A percentile compares a stretch with the other conserved stretches of the same genome.
phyloP scores from a whole-genome alignment of 1,140 invertebrate species.

The Pseudomyrmex concolor region DNA sequence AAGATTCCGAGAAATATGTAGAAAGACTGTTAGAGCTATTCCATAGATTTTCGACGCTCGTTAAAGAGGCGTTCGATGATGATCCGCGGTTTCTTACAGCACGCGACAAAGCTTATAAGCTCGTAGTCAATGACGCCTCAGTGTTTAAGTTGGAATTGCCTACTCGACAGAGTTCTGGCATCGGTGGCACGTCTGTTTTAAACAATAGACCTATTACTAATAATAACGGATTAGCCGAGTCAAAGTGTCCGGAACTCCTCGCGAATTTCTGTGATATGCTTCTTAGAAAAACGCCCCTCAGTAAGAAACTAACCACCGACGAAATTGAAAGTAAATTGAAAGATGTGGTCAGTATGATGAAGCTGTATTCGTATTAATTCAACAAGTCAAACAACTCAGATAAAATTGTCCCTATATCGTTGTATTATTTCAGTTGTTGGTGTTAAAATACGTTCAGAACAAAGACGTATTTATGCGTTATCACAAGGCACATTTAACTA shows the following conservation, averaged over 20 bases:
- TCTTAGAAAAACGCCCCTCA: constrained; percentile 97
- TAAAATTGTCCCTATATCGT: constrained; percentile 32
- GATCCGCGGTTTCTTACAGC: constrained; percentile 99
- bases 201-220: constrained; percentile 81
- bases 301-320: constrained; percentile 98
- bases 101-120: constrained; percentile 98
- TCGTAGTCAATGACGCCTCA: constrained; percentile 99
- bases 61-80: constrained; percentile 97
- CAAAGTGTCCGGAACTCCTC: constrained; percentile 98
- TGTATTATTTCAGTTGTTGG: constrained; percentile 89
- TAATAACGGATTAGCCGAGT: constrained; percentile 90
- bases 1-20: constrained; percentile 99
- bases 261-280: constrained; percentile 99
- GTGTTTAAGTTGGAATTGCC: constrained; percentile 95
- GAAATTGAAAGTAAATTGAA: constrained; percentile 97
- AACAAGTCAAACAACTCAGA: not conserved
- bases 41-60: constrained; percentile 95
- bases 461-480: constrained; percentile 99
- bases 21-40: constrained; percentile 97
- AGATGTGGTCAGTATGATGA: constrained; percentile 90
- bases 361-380: constrained; percentile 14
- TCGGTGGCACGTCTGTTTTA: constrained; percentile 74
- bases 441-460: constrained; percentile 99
- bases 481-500: constrained; percentile 98
- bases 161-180: constrained; percentile 85